Conservation (phyloP, 2,797 vertebrate species). For the Acanthis flammea region DNA sequence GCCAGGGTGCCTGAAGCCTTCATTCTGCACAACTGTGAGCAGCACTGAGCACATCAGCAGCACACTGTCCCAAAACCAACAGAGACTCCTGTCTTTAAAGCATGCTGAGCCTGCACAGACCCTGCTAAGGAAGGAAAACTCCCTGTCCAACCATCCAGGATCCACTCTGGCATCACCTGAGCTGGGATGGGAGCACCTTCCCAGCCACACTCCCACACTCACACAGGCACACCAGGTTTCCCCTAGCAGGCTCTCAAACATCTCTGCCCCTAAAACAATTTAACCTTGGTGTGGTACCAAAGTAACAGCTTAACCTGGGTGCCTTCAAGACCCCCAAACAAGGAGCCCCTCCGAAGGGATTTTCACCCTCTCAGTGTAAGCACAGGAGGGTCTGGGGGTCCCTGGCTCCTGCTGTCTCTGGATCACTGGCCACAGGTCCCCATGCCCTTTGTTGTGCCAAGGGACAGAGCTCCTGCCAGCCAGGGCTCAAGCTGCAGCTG, state of each 20-base stretch:
- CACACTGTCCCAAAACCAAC: not conserved
- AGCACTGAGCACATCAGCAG: too few species aligned
- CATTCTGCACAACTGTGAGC: accelerated
- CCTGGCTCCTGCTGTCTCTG: not conserved
- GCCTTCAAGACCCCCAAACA: too few species aligned
- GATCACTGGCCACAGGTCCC: not conserved
- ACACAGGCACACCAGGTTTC: too few species aligned
- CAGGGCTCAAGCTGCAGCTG: not conserved
- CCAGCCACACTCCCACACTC: not conserved
- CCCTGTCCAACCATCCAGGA: not conserved
- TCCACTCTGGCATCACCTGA: not conserved
- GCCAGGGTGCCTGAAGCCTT: not conserved
- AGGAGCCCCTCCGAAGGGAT: not conserved
- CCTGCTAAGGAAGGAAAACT: not conserved
- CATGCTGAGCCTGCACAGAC: not conserved
- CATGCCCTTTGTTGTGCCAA: accelerated
- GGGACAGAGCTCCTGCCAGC: not conserved
- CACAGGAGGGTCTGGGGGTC: not conserved
- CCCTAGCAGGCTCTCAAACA: not conserved
- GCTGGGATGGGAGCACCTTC: not conserved
- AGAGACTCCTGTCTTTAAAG: not conserved
- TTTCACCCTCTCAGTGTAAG: not conserved
- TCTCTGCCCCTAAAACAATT: not conserved
- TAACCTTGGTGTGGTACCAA: not conserved
- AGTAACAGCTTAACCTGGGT: not conserved